Conservation (phyloP, 2,797 vertebrate genomes). For the Melanogrammus aeglefinus region DNA sequence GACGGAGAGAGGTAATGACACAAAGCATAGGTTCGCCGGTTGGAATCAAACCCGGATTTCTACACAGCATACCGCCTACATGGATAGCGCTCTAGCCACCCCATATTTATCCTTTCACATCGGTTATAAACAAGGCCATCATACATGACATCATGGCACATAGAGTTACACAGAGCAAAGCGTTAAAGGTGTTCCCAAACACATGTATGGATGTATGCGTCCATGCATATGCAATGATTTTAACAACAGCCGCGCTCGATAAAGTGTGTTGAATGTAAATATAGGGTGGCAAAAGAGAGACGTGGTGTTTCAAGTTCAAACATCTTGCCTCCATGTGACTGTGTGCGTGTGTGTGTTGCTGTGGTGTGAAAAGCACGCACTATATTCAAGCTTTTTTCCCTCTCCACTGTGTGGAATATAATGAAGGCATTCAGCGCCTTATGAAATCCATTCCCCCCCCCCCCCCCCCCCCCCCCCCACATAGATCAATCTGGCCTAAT, state of each 20-base stretch:
- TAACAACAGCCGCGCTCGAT: too few relatives aligned
- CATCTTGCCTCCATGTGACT: not conserved
- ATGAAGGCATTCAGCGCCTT: constrained; percentile 72
- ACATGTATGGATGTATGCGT: not conserved
- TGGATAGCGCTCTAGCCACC: not conserved
- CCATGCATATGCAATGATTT: too few relatives aligned
- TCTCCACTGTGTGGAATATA: constrained; percentile 64
- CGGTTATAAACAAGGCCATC: not conserved
- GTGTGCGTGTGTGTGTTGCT: not conserved
- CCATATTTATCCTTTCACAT: not conserved
- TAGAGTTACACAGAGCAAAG: not conserved
- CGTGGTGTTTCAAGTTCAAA: not conserved
- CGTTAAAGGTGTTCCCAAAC: not conserved
- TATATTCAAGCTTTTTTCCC: too few relatives aligned
- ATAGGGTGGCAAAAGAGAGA: not conserved
- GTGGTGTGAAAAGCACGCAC: not conserved
- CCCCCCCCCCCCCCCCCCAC: constrained; percentile 67
- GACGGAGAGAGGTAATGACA: not conserved
- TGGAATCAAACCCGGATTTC: not conserved
- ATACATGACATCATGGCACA: not conserved
- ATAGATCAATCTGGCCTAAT: constrained; percentile 80
- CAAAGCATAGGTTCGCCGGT: not conserved
- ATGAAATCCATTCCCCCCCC: constrained; percentile 76
- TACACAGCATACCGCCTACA: not conserved
- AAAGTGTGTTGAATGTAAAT: not conserved